These are phyloP conservation scores for Peromyscus melanophrys DNA, from an alignment of 2,797 vertebrate genomes.

Conservation along the genomic window DNA sequence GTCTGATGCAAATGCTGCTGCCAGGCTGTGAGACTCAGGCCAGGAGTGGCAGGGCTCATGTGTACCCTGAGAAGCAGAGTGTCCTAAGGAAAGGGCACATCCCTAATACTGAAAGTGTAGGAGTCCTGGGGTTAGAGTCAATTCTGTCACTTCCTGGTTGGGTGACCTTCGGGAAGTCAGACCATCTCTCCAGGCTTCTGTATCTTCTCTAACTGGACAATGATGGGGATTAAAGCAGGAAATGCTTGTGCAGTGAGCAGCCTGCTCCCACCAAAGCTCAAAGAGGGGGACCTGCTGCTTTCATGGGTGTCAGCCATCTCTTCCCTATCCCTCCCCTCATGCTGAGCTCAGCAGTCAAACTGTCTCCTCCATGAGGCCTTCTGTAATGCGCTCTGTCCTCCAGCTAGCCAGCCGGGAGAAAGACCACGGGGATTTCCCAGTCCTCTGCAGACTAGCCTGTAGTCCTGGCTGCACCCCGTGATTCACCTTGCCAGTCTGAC, in stretches of 20 bases:
- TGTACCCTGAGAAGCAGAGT: neutral
- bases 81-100: neutral
- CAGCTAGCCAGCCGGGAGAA: neutral
- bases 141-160: neutral
- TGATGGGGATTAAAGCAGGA: neutral
- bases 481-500: neutral
- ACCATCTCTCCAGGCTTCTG: neutral
- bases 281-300: neutral
- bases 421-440: neutral
- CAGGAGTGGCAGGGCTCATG: neutral
- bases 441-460: neutral
- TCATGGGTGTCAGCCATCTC: neutral
- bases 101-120: neutral
- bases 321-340: neutral
- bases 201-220: neutral
- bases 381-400: neutral
- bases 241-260: neutral
- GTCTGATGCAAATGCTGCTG: neutral
- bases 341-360: neutral
- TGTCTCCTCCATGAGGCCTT: neutral
- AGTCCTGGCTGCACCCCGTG: neutral
- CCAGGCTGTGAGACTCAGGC: neutral
- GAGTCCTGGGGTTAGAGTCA: neutral
- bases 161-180: neutral
- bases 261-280: neutral